Percentiles rank a stretch among this genome's conserved stretches.
phyloP scores from a whole-genome alignment of 1,140 invertebrate species.

The Sitophilus oryzae region DNA sequence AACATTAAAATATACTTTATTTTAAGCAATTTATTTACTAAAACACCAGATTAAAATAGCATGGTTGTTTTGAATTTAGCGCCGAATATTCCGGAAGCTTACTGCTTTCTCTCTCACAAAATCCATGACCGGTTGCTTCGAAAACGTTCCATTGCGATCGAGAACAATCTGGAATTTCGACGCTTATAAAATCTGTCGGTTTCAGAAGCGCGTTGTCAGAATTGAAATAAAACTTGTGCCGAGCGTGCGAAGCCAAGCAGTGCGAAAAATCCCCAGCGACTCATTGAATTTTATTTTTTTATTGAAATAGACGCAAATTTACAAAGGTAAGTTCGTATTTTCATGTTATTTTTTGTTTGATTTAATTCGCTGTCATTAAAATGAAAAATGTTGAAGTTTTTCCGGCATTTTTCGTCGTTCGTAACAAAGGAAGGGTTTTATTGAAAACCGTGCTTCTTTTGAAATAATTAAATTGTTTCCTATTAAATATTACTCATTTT shows the following conservation, averaged over 20 bases:
- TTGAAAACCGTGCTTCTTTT: no score
- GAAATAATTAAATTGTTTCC: no score
- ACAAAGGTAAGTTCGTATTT: conserved; percentile 21
- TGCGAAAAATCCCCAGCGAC: conserved; percentile 18
- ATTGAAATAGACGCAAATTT: conserved; percentile 13
- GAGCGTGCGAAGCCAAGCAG: conserved; percentile 2
- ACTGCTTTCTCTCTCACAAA: conserved; percentile 18
- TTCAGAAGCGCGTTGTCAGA: conserved; percentile 25
- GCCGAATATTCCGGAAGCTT: conserved; percentile 29
- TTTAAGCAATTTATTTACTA: no score
- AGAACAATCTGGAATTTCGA: conserved; percentile 36
- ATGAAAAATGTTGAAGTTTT: no score
- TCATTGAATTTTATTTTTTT: conserved; percentile 15
- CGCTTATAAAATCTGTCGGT: conserved; percentile 37
- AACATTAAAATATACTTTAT: no score
- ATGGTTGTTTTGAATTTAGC: conserved; percentile 33
- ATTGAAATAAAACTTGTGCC: conserved; percentile 15
- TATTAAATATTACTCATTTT: no score
- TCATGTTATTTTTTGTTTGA: background rate
- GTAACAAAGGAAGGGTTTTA: no score
- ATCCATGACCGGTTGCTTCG: conserved; percentile 23
- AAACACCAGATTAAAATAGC: no score
- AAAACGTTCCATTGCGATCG: conserved; percentile 30
- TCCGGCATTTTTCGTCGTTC: no score
- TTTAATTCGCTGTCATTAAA: no score